Evolutionary conservation across 2,797 vertebrate species (phyloP).

Genomic region (Chromis chromis): DNA sequence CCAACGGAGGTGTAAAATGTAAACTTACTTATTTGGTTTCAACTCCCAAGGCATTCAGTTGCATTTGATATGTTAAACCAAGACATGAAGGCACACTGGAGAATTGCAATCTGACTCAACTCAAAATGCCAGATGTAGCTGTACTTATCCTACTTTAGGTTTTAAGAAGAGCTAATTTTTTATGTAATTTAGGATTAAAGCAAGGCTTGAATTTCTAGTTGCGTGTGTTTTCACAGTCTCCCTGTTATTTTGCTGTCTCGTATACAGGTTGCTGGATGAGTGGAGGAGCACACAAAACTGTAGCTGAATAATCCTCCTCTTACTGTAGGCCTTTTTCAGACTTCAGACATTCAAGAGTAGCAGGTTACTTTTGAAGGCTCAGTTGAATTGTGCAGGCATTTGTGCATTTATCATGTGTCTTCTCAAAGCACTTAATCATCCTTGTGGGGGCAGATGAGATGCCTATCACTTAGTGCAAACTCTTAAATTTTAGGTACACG

Average conservation of each 20-base stretch:
- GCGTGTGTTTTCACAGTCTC: neutral
- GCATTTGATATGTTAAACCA: slow-evolving; percentile 25
- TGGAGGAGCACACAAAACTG: neutral
- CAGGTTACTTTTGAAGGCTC: slow-evolving; percentile 34
- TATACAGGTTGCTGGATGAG: slow-evolving; percentile 10
- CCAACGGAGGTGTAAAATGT: neutral
- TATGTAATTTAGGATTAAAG: slow-evolving; percentile 37
- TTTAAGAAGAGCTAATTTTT: slow-evolving; percentile 39
- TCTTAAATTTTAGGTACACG: slow-evolving; percentile 14
- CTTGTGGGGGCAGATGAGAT: slow-evolving; percentile 23
- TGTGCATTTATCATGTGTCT: slow-evolving; percentile 16
- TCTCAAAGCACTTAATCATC: slow-evolving; percentile 39
- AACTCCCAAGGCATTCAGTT: neutral
- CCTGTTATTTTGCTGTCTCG: neutral
- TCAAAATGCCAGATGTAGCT: slow-evolving; percentile 29
- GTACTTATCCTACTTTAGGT: slow-evolving; percentile 24
- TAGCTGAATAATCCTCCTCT: slow-evolving; percentile 19
- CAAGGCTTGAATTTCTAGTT: neutral
- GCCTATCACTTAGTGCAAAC: slow-evolving; percentile 38
- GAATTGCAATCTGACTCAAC: slow-evolving; percentile 37
- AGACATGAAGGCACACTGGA: slow-evolving; percentile 21
- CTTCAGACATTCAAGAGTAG: slow-evolving; percentile 2
- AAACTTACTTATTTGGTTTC: slow-evolving; percentile 9
- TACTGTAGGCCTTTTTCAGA: slow-evolving; percentile 3
- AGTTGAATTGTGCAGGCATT: slow-evolving; percentile 22